Evolutionary conservation across 2,113 vertebrate genomes (phyloP).

Genomic region (Triplophysa rosa): DNA sequence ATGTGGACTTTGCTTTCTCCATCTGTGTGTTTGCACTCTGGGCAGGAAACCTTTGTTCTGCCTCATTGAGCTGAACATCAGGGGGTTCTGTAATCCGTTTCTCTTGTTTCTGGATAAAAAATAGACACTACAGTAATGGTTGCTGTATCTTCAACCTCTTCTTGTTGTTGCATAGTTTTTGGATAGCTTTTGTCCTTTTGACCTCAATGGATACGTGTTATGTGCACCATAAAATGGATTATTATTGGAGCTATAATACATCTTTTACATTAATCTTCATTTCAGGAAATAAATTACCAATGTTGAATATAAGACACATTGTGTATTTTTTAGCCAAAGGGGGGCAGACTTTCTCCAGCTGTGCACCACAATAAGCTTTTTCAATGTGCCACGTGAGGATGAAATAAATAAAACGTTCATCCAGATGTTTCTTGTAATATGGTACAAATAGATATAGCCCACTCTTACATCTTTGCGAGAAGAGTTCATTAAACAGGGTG

Average conservation of each 20-base stretch:
- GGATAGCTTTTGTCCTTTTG: background rate
- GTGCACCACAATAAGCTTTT: background rate
- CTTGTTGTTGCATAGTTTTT: slow-evolving; percentile 12
- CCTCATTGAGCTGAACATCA: slow-evolving; percentile 50
- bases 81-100: slow-evolving; percentile 54
- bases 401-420: slow-evolving; percentile 6
- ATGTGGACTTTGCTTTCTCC: slow-evolving; percentile 45
- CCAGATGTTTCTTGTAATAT: slow-evolving; percentile 21
- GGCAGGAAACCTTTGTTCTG: slow-evolving; percentile 55
- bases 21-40: slow-evolving; percentile 46
- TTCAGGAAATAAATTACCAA: background rate
- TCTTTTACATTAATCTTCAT: background rate
- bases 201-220: background rate
- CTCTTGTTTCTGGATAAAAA: slow-evolving; percentile 55
- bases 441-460: background rate
- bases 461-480: background rate
- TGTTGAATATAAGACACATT: background rate
- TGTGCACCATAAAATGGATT: background rate
- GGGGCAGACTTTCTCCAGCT: slow-evolving; percentile 41
- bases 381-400: slow-evolving; percentile 14
- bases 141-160: background rate
- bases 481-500: slow-evolving; percentile 13
- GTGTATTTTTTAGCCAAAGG: slow-evolving; percentile 30
- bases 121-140: slow-evolving; percentile 44
- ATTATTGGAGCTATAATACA: background rate